Conservation (phyloP, 2,113 vertebrate genomes). For the Psettodes erumei region DNA sequence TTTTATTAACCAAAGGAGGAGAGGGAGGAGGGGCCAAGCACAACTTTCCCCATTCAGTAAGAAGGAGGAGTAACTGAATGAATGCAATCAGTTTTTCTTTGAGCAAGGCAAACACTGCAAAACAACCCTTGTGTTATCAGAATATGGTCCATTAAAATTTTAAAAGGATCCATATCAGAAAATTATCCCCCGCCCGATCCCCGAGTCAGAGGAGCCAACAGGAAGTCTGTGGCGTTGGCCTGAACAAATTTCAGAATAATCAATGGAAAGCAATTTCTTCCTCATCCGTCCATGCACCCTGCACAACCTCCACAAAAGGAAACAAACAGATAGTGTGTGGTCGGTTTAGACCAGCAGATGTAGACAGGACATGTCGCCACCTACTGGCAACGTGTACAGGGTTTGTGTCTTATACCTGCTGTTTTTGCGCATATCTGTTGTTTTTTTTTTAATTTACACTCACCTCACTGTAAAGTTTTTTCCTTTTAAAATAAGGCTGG, state of each 20-base stretch:
- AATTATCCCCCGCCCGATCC: background rate
- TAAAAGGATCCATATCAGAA: background rate
- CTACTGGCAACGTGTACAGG: background rate
- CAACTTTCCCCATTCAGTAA: conserved; percentile 15
- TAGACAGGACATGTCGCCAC: background rate
- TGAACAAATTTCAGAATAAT: background rate
- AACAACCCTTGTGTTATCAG: no score
- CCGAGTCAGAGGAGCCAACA: background rate
- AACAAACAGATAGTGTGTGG: no score
- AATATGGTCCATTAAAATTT: no score
- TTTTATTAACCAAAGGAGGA: background rate
- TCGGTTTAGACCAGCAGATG: background rate
- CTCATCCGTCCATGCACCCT: background rate
- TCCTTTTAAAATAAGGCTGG: no score
- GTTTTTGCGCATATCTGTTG: no score
- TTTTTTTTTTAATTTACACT: background rate
- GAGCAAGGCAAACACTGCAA: no score
- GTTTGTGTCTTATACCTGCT: no score
- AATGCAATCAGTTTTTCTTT: background rate
- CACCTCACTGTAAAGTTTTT: no score
- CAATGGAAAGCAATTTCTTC: background rate
- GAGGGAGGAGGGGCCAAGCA: conserved; percentile 17
- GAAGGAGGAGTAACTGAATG: background rate
- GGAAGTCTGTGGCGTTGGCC: background rate
- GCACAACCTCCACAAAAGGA: background rate